These are phyloP conservation scores for Alcis repandata DNA, from an alignment of 2,888 invertebrate species.

Conservation along the genomic window DNA sequence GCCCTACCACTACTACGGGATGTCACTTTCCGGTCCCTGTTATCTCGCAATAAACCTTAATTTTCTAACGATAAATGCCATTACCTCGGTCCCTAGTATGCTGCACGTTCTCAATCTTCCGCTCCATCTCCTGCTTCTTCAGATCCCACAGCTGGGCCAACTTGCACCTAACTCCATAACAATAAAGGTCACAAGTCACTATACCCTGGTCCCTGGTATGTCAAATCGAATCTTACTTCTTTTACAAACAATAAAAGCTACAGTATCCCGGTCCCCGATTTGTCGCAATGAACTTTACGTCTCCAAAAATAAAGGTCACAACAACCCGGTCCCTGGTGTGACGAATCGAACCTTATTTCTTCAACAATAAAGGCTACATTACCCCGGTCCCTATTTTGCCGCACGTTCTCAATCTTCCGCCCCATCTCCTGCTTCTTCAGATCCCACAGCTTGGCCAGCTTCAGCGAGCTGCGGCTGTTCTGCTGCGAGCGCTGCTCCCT, in stretches of 20 bases:
- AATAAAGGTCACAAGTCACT: neutral
- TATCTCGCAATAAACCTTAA: constrained; percentile 84
- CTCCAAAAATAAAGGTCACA: no score
- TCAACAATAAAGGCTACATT: neutral
- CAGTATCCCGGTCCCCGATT: no score
- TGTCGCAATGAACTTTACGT: no score
- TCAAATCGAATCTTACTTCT: no score
- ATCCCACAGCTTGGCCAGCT: constrained; percentile 84
- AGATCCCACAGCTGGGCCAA: constrained; percentile 81
- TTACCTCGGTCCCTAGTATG: constrained; percentile 81
- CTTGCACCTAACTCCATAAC: constrained; percentile 58
- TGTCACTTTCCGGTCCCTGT: constrained; percentile 81
- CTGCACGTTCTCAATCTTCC: constrained; percentile 86
- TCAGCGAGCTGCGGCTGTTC: constrained; percentile 71
- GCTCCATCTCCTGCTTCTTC: constrained; percentile 85
- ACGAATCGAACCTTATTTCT: constrained; percentile 82
- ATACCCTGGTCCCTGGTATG: no score
- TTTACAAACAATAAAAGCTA: no score
- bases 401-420: constrained; percentile 85
- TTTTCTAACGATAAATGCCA: neutral
- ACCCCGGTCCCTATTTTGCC: constrained; percentile 83
- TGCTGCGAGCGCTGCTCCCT: constrained; percentile 82
- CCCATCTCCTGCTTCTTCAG: constrained; percentile 85
- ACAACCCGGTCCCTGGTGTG: constrained; percentile 81
- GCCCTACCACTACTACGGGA: no score